These are phyloP conservation scores for Cactoblastis cactorum DNA, from an alignment of 2,888 invertebrate species.

Conservation along the genomic window DNA sequence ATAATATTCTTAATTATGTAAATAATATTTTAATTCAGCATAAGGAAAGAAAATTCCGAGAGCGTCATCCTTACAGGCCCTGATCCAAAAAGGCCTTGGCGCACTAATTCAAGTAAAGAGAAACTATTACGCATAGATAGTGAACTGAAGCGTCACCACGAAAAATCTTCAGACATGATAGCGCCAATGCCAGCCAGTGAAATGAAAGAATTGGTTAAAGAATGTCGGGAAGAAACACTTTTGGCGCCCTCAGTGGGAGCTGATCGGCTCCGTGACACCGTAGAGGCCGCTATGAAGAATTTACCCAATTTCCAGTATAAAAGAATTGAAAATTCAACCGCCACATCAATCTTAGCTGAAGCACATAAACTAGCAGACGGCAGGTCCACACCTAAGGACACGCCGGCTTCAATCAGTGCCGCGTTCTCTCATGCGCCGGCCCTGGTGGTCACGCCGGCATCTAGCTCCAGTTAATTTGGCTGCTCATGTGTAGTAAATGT, in stretches of 20 bases:
- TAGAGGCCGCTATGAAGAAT: constrained; percentile 55
- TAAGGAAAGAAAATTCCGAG: constrained; percentile 32
- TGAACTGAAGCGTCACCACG: constrained; percentile 56
- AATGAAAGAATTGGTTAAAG: constrained; percentile 50
- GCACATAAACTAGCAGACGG: constrained; percentile 34
- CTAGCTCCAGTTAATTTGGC: not conserved
- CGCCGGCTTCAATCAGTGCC: no score
- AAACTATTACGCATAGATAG: constrained; percentile 56
- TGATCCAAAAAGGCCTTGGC: constrained; percentile 64
- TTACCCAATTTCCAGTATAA: constrained; percentile 64
- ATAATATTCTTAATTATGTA: no score
- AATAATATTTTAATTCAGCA: constrained; percentile 31
- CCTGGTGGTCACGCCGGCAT: not conserved
- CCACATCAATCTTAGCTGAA: constrained; percentile 48
- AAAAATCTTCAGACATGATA: constrained; percentile 42
- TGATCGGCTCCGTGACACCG: constrained; percentile 47
- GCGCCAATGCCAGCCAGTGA: constrained; percentile 44
- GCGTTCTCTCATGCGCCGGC: not conserved
- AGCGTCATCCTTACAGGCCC: constrained; percentile 22
- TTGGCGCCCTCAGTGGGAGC: constrained; percentile 31
- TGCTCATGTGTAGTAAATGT: no score
- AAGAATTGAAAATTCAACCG: constrained; percentile 55
- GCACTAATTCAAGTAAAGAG: constrained; percentile 59
- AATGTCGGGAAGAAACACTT: constrained; percentile 41
- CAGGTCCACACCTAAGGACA: no score